Base-by-base conservation (phyloP, 2,888 invertebrate genomes). In the Rhogogaster chlorosoma region DNA sequence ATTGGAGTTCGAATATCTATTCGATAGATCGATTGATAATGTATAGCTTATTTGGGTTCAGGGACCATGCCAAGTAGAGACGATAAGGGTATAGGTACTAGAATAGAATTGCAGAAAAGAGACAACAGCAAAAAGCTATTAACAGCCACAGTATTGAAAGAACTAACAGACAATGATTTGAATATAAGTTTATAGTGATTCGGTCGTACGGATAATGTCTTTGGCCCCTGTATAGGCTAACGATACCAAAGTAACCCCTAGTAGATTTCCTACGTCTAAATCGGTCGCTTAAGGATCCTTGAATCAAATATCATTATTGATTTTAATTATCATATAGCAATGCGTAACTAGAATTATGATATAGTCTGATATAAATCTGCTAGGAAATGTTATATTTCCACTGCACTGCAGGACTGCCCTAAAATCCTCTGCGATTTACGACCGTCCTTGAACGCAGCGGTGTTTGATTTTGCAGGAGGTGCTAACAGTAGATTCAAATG, bases 401-500 rank as follows among this genome's bases (percentile, higher is more conserved):
- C 64, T 67, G 67, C 67, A 42, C 38, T 38, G 71, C 42, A 42
- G 18, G n/a, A 67, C n/a, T 67, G 42, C 49, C 29, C 77, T 49
- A 18, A 49, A 53, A 49, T 15, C 5, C 26, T 26, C 32, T 9
- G 4, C 7, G 45, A 26, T 18, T 49, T 29, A 12, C 6, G 49
- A 32, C 38, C 15, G 15, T 29, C 22, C 36, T 67, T 12, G 45
- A 22, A 57, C 75, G 6, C 12, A 70, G 53, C 57, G 32, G 22
- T 0, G 10, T 12, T 53, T 86, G 86, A 80, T 86, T 82, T 92
- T 92, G 9, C 91, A 97, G 97, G 95, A 94, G 89, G 95, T 96
- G 70, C 95, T 97, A 32, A 94, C 94, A 87, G 96, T 97, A 93
- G 96, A 96, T 88, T 94, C 90, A 1, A 15, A 88, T 9, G 95